Evolutionary conservation across 2,888 invertebrate species (phyloP).

Genomic region (Auanema sp.): DNA sequence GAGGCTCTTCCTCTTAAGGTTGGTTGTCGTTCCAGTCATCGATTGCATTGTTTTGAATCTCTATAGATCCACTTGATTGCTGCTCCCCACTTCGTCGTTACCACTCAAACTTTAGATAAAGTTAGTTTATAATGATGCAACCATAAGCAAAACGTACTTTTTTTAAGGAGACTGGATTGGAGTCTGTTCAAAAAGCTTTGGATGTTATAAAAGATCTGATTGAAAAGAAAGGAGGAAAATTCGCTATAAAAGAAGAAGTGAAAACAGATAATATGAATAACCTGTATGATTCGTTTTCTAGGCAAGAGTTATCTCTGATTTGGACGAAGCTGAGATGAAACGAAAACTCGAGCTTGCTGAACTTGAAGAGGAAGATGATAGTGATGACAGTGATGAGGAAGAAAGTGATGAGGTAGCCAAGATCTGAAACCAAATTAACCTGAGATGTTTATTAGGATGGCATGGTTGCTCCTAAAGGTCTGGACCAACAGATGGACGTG

Average conservation of each 20-base stretch:
- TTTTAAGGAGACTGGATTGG: slow-evolving; percentile 68
- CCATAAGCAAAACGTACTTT: neutral
- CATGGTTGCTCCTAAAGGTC: slow-evolving; percentile 59
- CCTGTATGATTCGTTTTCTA: slow-evolving; percentile 64
- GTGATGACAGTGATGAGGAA: slow-evolving; percentile 54
- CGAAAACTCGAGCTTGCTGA: slow-evolving; percentile 50
- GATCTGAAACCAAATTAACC: neutral
- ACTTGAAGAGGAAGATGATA: slow-evolving; percentile 49
- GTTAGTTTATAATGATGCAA: slow-evolving; percentile 6
- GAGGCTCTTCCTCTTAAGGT: slow-evolving; percentile 89
- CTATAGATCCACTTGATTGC: slow-evolving; percentile 91
- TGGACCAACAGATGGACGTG: slow-evolving; percentile 59
- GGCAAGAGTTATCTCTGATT: slow-evolving; percentile 96
- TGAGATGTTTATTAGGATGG: slow-evolving; percentile 36
- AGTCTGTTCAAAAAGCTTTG: slow-evolving; percentile 84
- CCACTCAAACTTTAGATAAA: slow-evolving; percentile 94
- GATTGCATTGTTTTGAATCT: neutral
- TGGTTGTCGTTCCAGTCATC: slow-evolving; percentile 11
- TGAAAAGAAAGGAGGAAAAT: slow-evolving; percentile 80
- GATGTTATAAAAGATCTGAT: slow-evolving; percentile 84
- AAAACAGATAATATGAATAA: slow-evolving; percentile 61
- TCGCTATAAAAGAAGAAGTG: slow-evolving; percentile 90
- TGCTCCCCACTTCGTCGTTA: slow-evolving; percentile 96
- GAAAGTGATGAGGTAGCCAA: slow-evolving; percentile 38
- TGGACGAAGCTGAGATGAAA: slow-evolving; percentile 84